A percentile compares a stretch with the other conserved stretches of the same genome.
These are phyloP conservation scores for Peromyscus attwateri DNA, from an alignment of 2,797 vertebrate species.

Conservation along the genomic window DNA sequence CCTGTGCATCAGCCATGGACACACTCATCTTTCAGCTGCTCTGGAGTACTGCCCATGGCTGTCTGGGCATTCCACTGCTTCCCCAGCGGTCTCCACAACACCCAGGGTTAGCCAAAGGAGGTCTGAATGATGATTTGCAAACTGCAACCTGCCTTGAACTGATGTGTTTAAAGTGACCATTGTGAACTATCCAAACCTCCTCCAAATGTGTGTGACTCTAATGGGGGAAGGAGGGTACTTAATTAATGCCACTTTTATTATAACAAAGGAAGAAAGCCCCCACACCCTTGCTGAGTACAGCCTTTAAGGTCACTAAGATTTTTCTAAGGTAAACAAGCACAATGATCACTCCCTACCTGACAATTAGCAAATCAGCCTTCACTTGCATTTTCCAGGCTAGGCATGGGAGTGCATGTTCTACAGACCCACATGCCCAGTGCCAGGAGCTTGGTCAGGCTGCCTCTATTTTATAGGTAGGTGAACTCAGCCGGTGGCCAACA, in stretches of 20 bases:
- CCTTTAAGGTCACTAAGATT: not conserved
- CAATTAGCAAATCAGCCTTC: not conserved
- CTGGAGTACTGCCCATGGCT: slow-evolving; percentile 74
- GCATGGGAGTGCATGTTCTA: not conserved
- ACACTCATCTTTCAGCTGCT: slow-evolving; percentile 72
- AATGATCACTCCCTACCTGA: not conserved
- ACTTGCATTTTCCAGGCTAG: not conserved
- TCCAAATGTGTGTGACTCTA: not conserved
- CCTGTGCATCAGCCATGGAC: slow-evolving; percentile 75
- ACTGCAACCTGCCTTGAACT: not conserved
- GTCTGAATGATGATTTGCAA: slow-evolving; percentile 4
- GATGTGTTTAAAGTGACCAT: slow-evolving; percentile 7
- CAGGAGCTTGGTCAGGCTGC: too few relatives aligned
- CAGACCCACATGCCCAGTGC: not conserved
- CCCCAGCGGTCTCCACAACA: not conserved
- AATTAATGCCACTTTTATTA: not conserved
- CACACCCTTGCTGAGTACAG: not conserved
- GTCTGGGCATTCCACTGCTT: not conserved
- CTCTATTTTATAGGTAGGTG: not conserved
- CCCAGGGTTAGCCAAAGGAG: not conserved
- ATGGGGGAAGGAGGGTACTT: not conserved
- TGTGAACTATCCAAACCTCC: not conserved
- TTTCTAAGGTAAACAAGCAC: slow-evolving; percentile 12
- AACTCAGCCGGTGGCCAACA: not conserved
- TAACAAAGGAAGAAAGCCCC: not conserved